These are phyloP conservation scores for Heliocidaris tuberculata DNA, from an alignment of 35 echinoderm and acorn worm species.

Conservation along the genomic window DNA sequence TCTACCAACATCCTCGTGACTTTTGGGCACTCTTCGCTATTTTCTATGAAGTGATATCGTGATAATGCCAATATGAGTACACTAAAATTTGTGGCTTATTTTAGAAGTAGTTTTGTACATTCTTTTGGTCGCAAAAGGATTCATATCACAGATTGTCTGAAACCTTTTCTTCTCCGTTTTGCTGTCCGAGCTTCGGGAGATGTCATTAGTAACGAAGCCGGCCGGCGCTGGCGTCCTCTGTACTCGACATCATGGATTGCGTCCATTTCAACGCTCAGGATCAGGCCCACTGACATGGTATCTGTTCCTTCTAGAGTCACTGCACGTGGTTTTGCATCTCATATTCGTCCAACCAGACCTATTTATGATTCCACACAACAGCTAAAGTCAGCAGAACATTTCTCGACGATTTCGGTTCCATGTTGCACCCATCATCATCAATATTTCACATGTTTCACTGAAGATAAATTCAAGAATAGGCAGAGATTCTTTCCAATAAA, in stretches of 20 bases:
- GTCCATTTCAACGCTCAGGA: not conserved
- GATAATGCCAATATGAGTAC: not conserved
- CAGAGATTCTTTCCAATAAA: not conserved
- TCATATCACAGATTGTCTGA: not conserved
- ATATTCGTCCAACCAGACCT: not conserved
- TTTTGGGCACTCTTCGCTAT: not conserved
- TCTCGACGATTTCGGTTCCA: not conserved
- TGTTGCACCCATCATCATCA: not conserved
- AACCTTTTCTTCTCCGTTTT: not conserved
- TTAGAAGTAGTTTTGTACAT: not conserved
- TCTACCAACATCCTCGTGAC: not conserved
- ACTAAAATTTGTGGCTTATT: not conserved
- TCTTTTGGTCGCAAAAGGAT: not conserved
- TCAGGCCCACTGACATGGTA: not conserved
- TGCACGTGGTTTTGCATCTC: not conserved
- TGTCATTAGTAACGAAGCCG: not conserved
- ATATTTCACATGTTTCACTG: no score
- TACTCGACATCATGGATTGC: not conserved
- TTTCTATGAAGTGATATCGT: not conserved
- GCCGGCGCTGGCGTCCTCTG: not conserved
- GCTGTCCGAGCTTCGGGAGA: not conserved
- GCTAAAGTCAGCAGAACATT: not conserved
- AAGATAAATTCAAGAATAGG: not conserved
- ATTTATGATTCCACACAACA: not conserved
- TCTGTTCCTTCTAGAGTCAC: not conserved